A percentile compares a stretch with the other conserved stretches of the same genome.
These are phyloP conservation scores for Pempheris klunzingeri DNA, from an alignment of 2,797 vertebrate species.

Conservation along the genomic window DNA sequence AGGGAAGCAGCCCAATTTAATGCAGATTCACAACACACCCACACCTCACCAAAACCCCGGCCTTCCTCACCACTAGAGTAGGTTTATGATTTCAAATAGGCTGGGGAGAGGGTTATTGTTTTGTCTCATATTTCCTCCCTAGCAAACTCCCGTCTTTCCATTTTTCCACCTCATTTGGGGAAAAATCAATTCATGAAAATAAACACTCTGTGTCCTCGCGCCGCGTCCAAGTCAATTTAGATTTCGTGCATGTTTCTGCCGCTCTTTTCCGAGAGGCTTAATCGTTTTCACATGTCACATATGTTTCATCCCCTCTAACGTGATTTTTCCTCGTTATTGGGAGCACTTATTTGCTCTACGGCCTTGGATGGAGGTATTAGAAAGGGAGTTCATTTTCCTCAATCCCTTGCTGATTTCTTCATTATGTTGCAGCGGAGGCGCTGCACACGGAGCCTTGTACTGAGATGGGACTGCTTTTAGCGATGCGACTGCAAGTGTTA, in stretches of 20 bases:
- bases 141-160: constrained; percentile 71
- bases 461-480: constrained; percentile 68
- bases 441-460: constrained; percentile 22
- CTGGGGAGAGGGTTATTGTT: constrained; percentile 75
- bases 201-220: constrained; percentile 69
- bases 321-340: constrained; percentile 81
- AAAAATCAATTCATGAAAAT: constrained; percentile 79
- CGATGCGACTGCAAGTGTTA: constrained; percentile 53
- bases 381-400: constrained; percentile 78
- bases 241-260: constrained; percentile 36
- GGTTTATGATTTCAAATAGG: constrained; percentile 74
- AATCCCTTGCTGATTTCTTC: constrained; percentile 83
- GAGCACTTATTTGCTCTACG: constrained; percentile 74
- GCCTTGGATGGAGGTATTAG: constrained; percentile 74
- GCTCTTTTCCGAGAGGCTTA: constrained; percentile 64
- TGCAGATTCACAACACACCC: constrained; percentile 63
- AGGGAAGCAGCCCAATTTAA: constrained; percentile 70
- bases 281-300: constrained; percentile 78
- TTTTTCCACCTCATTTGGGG: constrained; percentile 83
- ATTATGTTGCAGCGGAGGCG: constrained; percentile 72
- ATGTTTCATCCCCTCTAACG: constrained; percentile 77
- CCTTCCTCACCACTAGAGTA: constrained; percentile 48
- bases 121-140: constrained; percentile 73
- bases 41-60: constrained; percentile 4
- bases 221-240: constrained; percentile 71